Percentiles rank a stretch among this genome's conserved stretches.
Conservation (phyloP, 1,140 invertebrate species). For the Zaprionus inermis region DNA sequence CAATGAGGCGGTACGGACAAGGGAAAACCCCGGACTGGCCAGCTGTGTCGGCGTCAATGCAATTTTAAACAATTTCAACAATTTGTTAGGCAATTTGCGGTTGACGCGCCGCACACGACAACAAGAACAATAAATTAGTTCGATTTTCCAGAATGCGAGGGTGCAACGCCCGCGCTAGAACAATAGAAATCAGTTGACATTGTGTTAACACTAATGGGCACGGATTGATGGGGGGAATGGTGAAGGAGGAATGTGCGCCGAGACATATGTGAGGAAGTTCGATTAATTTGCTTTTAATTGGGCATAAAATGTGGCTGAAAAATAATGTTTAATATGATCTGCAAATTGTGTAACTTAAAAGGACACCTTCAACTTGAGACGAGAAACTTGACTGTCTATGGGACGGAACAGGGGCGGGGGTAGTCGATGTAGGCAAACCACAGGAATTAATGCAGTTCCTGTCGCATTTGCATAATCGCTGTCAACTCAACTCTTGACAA, state of each 20-base stretch:
- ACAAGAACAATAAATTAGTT: constrained; percentile 69
- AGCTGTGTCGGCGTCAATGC: constrained; percentile 38
- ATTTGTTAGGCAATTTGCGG: constrained; percentile 76
- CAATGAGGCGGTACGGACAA: constrained; percentile 70
- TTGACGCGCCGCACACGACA: constrained; percentile 63
- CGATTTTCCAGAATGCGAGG: constrained; percentile 25
- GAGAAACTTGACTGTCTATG: neutral
- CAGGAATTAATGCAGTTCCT: constrained; percentile 66
- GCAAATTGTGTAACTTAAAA: neutral
- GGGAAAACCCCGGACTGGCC: constrained; percentile 28
- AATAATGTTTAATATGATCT: neutral
- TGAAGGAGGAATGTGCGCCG: no score
- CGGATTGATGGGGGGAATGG: neutral
- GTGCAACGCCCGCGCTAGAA: constrained; percentile 29
- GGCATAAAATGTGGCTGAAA: constrained; percentile 59
- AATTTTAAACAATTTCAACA: constrained; percentile 79
- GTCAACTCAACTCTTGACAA: constrained; percentile 58
- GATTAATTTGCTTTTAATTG: constrained; percentile 62
- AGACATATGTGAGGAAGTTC: constrained; percentile 1
- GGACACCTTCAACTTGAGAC: neutral
- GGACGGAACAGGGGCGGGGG: neutral
- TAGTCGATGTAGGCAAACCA: neutral
- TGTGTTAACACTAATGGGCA: constrained; percentile 57
- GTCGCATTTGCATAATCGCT: constrained; percentile 77
- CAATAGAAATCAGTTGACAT: constrained; percentile 42